A percentile compares a stretch with the other conserved stretches of the same genome.
phyloP scores from a whole-genome alignment of 2,113 vertebrate genomes.

The Hipposideros armiger region DNA sequence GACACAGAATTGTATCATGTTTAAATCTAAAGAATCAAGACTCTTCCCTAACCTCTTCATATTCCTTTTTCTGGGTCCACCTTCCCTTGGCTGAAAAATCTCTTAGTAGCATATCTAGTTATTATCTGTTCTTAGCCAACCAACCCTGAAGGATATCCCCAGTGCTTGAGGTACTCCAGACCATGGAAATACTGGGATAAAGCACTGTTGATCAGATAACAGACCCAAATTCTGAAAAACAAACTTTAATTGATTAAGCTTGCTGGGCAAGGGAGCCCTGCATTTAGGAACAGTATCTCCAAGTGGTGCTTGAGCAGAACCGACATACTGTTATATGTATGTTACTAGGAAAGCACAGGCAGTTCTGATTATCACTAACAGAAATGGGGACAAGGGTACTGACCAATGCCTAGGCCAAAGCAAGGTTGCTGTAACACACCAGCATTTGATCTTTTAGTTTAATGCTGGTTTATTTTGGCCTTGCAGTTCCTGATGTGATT shows the following conservation, averaged over 20 bases:
- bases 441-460: constrained; percentile 6
- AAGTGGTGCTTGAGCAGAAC: background rate
- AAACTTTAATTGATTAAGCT: background rate
- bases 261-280: background rate
- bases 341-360: background rate
- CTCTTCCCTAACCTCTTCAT: background rate
- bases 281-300: background rate
- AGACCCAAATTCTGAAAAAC: constrained; percentile 25
- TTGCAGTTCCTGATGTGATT: background rate
- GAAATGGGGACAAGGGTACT: background rate
- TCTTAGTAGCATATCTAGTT: background rate
- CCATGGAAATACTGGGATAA: background rate
- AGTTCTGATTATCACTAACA: background rate
- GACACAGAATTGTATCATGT: background rate
- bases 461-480: constrained; percentile 36
- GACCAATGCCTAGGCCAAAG: background rate
- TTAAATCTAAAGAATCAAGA: background rate
- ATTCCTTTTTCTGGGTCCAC: background rate
- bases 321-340: background rate
- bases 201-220: background rate
- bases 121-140: background rate
- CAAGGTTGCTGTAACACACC: background rate
- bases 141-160: background rate
- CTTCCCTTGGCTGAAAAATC: background rate
- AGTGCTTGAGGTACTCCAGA: background rate